These are phyloP conservation scores for Ophioderma brevispina DNA, from an alignment of 35 echinoderm and acorn worm species.

Conservation along the genomic window DNA sequence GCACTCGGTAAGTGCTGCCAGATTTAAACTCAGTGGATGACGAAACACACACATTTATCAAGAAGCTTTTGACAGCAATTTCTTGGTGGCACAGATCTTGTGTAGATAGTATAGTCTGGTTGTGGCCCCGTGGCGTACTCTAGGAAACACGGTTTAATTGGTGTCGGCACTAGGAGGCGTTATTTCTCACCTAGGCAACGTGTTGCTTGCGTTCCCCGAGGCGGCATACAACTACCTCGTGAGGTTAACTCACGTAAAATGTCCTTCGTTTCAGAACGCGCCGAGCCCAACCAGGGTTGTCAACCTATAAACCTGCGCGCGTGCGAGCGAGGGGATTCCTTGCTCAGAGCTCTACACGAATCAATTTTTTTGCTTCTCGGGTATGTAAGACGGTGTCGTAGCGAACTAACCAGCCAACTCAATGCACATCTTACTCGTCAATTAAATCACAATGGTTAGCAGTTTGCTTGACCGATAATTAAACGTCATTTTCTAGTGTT, in stretches of 20 bases:
- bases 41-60: too few species aligned
- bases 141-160: constrained; percentile 5
- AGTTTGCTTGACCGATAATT: not conserved
- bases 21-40: too few species aligned
- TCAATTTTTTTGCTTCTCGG: not conserved
- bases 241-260: not conserved
- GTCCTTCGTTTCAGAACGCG: not conserved
- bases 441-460: not conserved
- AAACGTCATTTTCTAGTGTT: not conserved
- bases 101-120: not conserved
- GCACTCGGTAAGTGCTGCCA: too few species aligned
- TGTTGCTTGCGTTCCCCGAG: not conserved
- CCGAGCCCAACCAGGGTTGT: not conserved
- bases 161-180: constrained; percentile 6
- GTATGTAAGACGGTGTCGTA: too few species aligned
- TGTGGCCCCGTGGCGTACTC: not conserved
- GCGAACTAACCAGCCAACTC: too few species aligned
- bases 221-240: not conserved
- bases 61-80: too few species aligned
- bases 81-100: too few species aligned
- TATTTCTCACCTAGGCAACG: not conserved
- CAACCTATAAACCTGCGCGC: not conserved
- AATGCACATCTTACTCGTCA: not conserved
- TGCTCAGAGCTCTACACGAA: not conserved
- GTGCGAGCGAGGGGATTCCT: not conserved